phyloP scores from a whole-genome alignment of 2,113 vertebrate species.

The Apeltes quadracus region DNA sequence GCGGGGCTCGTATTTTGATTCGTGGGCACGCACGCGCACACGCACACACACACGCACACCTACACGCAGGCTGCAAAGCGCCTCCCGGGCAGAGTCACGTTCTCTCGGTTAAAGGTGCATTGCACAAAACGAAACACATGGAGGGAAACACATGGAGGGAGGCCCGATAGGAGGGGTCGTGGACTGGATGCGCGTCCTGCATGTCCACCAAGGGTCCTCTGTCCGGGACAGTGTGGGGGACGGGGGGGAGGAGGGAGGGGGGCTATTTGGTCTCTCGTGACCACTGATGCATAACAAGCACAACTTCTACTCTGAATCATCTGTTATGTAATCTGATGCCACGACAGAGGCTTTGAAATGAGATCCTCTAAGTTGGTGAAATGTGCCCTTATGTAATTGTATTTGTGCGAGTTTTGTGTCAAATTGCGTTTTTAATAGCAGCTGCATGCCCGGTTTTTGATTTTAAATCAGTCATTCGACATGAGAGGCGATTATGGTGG shows the following conservation, averaged over 20 bases:
- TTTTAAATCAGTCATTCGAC: conserved; percentile 48
- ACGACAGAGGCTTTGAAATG: conserved; percentile 71
- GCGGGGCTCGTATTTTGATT: conserved; percentile 30
- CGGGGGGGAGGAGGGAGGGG: neutral
- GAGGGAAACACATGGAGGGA: conserved; percentile 11
- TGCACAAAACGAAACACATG: neutral
- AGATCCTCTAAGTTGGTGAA: conserved; percentile 70
- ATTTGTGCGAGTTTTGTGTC: conserved; percentile 51
- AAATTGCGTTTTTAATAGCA: conserved; percentile 55
- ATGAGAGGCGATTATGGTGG: conserved; percentile 39
- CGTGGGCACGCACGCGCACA: neutral
- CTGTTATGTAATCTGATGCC: conserved; percentile 76
- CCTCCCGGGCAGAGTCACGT: conserved; percentile 42
- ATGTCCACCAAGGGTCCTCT: conserved; percentile 4
- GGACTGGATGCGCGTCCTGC: neutral
- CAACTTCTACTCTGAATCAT: conserved; percentile 75
- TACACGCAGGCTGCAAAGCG: neutral
- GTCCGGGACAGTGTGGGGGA: neutral
- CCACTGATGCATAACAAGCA: conserved; percentile 51
- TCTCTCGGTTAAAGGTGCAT: conserved; percentile 34
- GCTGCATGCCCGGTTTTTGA: conserved; percentile 14
- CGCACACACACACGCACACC: neutral
- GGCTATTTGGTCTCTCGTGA: conserved; percentile 40
- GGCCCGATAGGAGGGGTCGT: neutral
- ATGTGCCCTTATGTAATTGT: conserved; percentile 67